Conservation (phyloP, 2,888 invertebrate species). For the Drosophila melanosoma region DNA sequence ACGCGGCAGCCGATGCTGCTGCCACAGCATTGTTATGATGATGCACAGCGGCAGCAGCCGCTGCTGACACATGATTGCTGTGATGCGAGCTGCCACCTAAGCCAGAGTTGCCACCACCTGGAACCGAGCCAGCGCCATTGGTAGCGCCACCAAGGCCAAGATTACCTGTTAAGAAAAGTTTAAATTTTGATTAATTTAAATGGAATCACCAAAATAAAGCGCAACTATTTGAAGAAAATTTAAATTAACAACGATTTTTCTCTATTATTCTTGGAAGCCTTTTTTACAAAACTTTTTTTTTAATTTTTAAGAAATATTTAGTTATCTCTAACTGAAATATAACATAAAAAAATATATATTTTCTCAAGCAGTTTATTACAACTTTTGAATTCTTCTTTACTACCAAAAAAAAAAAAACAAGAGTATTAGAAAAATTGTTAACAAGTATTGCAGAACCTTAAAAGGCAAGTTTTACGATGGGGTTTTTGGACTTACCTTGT, state of each 20-base stretch:
- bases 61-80: constrained; percentile 85
- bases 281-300: not conserved
- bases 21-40: constrained; percentile 86
- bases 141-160: constrained; percentile 62
- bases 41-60: constrained; percentile 74
- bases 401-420: not conserved
- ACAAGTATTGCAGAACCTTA: constrained; percentile 71
- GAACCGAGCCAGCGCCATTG: constrained; percentile 77
- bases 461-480: constrained; percentile 52
- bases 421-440: constrained; percentile 61
- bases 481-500: constrained; percentile 75
- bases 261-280: not conserved
- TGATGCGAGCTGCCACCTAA: constrained; percentile 79
- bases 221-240: not conserved
- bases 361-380: not conserved
- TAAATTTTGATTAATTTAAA: not conserved
- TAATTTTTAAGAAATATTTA: too few relatives aligned
- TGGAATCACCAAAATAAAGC: not conserved
- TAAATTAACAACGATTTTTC: not conserved
- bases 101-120: constrained; percentile 76
- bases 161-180: constrained; percentile 60
- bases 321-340: not conserved
- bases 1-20: constrained; percentile 86
- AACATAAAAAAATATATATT: not conserved
- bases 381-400: not conserved